Conservation (phyloP, 2,113 vertebrate genomes). For the Rhipidura dahli region DNA sequence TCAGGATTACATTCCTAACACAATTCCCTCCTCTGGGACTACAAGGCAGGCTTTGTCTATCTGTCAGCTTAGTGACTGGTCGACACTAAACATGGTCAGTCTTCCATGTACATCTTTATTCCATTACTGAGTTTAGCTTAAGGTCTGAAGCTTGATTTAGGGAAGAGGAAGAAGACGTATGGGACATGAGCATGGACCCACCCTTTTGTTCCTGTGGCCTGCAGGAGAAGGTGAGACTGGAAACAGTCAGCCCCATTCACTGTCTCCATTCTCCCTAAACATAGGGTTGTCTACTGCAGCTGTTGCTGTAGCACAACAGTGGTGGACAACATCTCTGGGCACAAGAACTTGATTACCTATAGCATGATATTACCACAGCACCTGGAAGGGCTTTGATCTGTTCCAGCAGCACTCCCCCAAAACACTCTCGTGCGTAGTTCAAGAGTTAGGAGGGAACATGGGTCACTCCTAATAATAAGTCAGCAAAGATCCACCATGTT, state of each 20-base stretch:
- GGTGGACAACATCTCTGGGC: not conserved
- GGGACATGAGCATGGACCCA: accelerated
- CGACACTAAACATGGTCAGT: not conserved
- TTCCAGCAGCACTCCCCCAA: not conserved
- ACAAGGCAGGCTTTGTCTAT: not conserved
- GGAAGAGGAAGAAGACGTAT: not conserved
- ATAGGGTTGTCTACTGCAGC: not conserved
- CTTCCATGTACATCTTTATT: not conserved
- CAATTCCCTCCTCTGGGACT: not conserved
- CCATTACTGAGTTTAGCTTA: not conserved
- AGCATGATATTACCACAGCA: not conserved
- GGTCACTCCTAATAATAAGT: not conserved
- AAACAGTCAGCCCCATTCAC: not conserved
- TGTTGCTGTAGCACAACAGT: not conserved
- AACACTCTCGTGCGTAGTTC: not conserved
- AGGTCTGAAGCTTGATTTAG: not conserved
- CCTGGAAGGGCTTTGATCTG: not conserved
- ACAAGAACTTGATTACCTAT: not conserved
- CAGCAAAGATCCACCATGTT: not conserved
- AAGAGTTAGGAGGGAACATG: not conserved
- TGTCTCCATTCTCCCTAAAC: not conserved
- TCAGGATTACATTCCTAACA: not conserved
- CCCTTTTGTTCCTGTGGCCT: not conserved
- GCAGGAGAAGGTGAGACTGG: not conserved
- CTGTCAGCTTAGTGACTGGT: not conserved